Evolutionary conservation across 2,888 invertebrate genomes (phyloP).

Genomic region (Sceliomorpha sp.): DNA sequence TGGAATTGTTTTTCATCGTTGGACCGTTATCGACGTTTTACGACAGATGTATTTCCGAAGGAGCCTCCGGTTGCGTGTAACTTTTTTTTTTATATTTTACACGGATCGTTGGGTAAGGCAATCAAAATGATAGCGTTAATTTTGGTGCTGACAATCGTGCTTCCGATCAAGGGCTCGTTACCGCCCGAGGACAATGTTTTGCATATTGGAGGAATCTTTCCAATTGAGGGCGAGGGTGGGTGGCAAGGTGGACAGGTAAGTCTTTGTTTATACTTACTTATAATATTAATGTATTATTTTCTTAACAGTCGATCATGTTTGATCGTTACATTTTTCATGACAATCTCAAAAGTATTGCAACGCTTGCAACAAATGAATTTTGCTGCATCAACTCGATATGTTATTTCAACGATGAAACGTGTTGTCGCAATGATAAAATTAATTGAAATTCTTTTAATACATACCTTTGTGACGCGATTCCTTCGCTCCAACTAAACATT

Average conservation of each 20-base stretch:
- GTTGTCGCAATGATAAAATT: too few relatives aligned
- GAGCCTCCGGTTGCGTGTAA: background rate
- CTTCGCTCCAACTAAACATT: too few relatives aligned
- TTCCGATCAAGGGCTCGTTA: conserved; percentile 63
- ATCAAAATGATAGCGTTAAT: conserved; percentile 55
- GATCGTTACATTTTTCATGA: too few relatives aligned
- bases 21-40: background rate
- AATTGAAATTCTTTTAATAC: too few relatives aligned
- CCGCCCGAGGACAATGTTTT: conserved; percentile 85
- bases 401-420: too few relatives aligned
- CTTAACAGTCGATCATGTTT: too few relatives aligned
- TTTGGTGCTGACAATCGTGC: conserved; percentile 56
- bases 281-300: background rate
- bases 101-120: background rate
- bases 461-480: too few relatives aligned
- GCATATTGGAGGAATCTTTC: conserved; percentile 99
- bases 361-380: too few relatives aligned
- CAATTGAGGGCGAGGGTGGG: conserved; percentile 96
- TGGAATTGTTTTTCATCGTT: conserved; percentile 3
- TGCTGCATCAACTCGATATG: too few relatives aligned
- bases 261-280: background rate
- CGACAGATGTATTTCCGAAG: background rate
- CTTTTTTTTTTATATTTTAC: background rate
- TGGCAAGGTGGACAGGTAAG: conserved; percentile 97
- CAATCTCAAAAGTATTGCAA: too few relatives aligned